Evolutionary conservation across 2,888 invertebrate species (phyloP), one percentile per base, ranked within the genome.

Genomic region (Perithous albicinctus): DNA sequence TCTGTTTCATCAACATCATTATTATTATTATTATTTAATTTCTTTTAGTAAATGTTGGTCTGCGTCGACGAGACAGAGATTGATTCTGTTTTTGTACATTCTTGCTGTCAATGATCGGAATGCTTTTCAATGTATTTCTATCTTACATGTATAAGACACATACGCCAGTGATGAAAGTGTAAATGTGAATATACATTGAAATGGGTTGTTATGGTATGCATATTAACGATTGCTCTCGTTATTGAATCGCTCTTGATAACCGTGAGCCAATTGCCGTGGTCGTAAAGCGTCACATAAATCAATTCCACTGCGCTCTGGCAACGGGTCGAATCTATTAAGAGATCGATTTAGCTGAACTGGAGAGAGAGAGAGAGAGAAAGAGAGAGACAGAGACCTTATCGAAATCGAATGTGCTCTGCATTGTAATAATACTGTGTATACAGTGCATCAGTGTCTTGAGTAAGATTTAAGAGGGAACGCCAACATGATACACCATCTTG

Each of bases 261-360:
- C 75, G 70, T 80, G 80, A 70, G 80, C 80, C 75, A 80, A 72
- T 80, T 75, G 80, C 70, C 26, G 32, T 54, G 70, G 48, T 72
- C 75, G 75, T 80, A 80, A 80, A 80, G 75, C 76, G 84, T 86
- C 83, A 74, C 86, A 88, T 86, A 87, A 89, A 89, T 90, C 90
- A 90, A 90, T 90, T 90, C 89, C 82, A 51, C 12, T n/a, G 43
- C 20, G 51, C 69, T 74, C 77, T 67, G 80, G 61, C 48, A 66
- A 63, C 85, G 78, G 89, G 87, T 89, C 89, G 87, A 88, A 89
- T 87, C 89, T 87, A 88, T 89, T 86, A 84, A 86, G 77, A 82
- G 86, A 87, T 89, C 88, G 88, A 88, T 90, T 85, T 74, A 54
- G 35, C 56, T 38, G 79, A 46, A 48, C 54, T 38, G n/a, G 43